These are phyloP conservation scores for Amphiprion percula DNA, from an alignment of 2,113 vertebrate species.

Conservation along the genomic window DNA sequence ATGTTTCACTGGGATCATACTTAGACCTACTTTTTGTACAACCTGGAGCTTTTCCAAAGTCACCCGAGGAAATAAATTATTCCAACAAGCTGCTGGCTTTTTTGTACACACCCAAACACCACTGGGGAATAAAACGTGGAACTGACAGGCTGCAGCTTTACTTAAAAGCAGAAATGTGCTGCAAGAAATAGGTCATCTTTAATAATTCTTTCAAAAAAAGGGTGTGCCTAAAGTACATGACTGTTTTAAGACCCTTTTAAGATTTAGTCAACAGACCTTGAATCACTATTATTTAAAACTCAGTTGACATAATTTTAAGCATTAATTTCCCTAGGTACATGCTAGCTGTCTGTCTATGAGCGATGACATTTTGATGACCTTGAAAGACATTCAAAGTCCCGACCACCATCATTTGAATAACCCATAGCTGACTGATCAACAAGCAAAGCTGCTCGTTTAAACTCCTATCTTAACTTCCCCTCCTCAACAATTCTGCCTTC, in stretches of 20 bases:
- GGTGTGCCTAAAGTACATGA: too few relatives aligned
- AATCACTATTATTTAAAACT: background rate
- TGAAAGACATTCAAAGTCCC: conserved; percentile 53
- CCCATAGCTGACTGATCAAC: conserved; percentile 64
- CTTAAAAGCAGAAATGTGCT: background rate
- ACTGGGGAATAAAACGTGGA: background rate
- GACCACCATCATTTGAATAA: conserved; percentile 75
- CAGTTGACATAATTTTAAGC: background rate
- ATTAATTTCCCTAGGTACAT: accelerated
- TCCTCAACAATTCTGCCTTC: conserved; percentile 76
- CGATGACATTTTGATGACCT: conserved; percentile 48
- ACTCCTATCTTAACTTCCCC: conserved; percentile 78
- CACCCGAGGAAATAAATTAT: background rate
- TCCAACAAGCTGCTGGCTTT: background rate
- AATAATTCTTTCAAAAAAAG: too few relatives aligned
- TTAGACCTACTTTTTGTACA: background rate
- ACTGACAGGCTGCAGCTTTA: background rate
- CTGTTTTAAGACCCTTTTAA: too few relatives aligned
- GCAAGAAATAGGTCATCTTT: background rate
- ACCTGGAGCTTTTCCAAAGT: background rate
- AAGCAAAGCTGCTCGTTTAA: conserved; percentile 75
- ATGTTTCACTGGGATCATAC: background rate
- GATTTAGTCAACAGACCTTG: too few relatives aligned
- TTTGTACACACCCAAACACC: background rate
- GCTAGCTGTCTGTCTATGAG: background rate